These are phyloP conservation scores for Hesperophylax magnus DNA, from an alignment of 1,140 invertebrate species.

Conservation along the genomic window DNA sequence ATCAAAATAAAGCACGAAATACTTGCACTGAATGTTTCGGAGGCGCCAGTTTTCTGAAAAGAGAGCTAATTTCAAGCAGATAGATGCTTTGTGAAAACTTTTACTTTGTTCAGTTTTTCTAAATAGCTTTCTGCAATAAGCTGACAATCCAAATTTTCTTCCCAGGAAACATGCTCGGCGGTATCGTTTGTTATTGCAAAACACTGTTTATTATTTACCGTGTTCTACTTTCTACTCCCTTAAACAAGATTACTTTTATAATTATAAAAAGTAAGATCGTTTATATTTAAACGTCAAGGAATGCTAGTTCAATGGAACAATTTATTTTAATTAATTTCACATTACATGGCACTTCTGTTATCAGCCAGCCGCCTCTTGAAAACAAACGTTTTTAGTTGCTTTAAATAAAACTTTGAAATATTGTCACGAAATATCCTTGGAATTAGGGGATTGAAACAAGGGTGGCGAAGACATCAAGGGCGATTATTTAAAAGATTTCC, in stretches of 20 bases:
- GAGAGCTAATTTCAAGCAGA: background rate
- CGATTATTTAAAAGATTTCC: conserved; percentile 49
- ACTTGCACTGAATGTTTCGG: background rate
- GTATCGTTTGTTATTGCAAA: background rate
- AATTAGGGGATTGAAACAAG: conserved; percentile 9
- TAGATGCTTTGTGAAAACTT: conserved; percentile 14
- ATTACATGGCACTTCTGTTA: background rate
- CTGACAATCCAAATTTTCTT: conserved; percentile 13
- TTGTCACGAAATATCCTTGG: conserved; percentile 12
- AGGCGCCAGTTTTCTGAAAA: background rate
- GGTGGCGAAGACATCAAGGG: background rate
- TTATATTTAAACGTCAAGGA: no score
- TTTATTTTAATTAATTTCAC: background rate
- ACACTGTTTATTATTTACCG: no score
- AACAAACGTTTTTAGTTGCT: background rate
- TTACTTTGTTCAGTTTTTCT: background rate
- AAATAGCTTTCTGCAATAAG: conserved; percentile 3
- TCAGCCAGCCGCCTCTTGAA: background rate
- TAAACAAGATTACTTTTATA: no score
- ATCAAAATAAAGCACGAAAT: background rate
- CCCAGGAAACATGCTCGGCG: background rate
- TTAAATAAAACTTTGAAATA: background rate
- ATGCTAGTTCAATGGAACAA: no score
- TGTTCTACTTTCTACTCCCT: no score
- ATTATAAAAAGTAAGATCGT: no score